Evolutionary conservation across 2,888 invertebrate genomes (phyloP).

Genomic region (Nomada ruficornis): DNA sequence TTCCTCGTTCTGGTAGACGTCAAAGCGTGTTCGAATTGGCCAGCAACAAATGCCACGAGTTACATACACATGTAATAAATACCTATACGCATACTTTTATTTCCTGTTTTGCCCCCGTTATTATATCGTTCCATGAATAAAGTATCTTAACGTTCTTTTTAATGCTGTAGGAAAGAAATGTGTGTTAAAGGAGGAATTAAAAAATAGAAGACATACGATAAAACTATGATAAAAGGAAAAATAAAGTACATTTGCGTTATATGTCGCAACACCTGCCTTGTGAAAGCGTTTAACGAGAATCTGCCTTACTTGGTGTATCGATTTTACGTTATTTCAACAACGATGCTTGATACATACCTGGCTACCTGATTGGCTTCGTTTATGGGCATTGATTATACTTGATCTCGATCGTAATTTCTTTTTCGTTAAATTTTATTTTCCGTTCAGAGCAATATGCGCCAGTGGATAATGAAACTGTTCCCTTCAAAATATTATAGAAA

Average conservation of each 20-base stretch:
- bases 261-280: not conserved
- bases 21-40: conserved; percentile 44
- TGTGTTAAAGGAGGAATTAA: no score
- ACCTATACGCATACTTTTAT: conserved; percentile 47
- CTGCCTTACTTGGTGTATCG: conserved; percentile 12
- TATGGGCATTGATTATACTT: conserved; percentile 25
- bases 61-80: conserved; percentile 25
- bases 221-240: not conserved
- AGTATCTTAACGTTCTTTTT: no score
- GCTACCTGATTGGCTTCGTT: not conserved
- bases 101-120: not conserved
- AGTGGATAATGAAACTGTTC: not conserved
- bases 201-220: not conserved
- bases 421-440: conserved; percentile 6
- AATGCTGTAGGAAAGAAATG: no score
- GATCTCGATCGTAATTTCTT: conserved; percentile 21
- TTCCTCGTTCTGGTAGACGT: conserved; percentile 50
- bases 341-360: conserved; percentile 6
- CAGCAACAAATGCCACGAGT: conserved; percentile 49
- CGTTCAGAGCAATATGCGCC: not conserved
- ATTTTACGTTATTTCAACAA: conserved; percentile 18
- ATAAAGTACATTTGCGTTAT: no score
- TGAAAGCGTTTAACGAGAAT: conserved; percentile 18
- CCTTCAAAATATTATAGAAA: not conserved
- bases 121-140: no score